Percentiles rank a stretch among this genome's conserved stretches.
Evolutionary conservation across 2,113 vertebrate species (phyloP).

Genomic region (Heterotilapia buettikoferi): DNA sequence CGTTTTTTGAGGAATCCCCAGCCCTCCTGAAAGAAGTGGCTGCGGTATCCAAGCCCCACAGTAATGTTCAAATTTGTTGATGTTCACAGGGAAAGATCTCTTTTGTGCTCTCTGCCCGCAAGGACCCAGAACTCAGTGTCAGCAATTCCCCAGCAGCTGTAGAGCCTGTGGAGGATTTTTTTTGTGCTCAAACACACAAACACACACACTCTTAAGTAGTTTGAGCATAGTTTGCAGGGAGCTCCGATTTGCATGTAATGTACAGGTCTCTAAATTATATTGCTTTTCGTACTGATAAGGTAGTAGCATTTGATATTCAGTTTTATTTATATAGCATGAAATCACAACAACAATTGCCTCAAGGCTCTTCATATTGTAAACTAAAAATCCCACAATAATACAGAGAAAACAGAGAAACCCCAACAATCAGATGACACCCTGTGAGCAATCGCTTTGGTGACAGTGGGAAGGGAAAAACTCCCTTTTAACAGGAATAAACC

Average conservation of each 20-base stretch:
- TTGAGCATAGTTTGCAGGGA: not conserved
- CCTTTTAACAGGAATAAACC: not conserved
- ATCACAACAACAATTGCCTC: not conserved
- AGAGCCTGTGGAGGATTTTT: not conserved
- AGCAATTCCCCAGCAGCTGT: not conserved
- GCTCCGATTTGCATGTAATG: not conserved
- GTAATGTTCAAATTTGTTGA: conserved; percentile 21
- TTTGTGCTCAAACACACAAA: not conserved
- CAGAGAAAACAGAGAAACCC: not conserved
- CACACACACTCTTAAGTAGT: not conserved
- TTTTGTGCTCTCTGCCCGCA: not conserved
- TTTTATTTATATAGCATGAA: not conserved
- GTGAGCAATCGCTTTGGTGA: not conserved
- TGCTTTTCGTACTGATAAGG: not conserved
- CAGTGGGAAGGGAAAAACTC: not conserved
- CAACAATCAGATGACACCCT: not conserved
- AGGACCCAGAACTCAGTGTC: conserved; percentile 4
- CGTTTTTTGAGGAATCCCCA: conserved; percentile 16
- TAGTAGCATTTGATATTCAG: not conserved
- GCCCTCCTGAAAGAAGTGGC: not conserved
- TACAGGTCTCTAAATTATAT: not conserved
- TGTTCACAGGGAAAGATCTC: not conserved
- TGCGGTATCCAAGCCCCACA: conserved; percentile 16
- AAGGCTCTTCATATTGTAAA: not conserved
- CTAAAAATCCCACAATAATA: not conserved